These are phyloP conservation scores for Caenorhabditis remanei DNA, from an alignment of 1,140 invertebrate species.

Conservation along the genomic window DNA sequence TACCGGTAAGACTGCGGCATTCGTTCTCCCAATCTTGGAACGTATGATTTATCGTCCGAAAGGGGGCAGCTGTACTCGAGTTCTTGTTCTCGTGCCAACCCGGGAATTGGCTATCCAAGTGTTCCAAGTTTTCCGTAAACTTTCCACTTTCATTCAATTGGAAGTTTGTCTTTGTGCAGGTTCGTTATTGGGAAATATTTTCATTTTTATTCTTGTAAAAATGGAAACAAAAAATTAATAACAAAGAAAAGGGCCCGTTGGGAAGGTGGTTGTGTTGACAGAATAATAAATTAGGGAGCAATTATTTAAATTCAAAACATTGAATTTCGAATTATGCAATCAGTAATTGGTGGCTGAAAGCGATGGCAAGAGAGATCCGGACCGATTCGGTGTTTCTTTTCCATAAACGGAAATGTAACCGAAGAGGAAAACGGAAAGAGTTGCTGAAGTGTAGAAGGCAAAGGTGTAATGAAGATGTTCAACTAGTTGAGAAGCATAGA, in stretches of 20 bases:
- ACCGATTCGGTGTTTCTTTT: slow-evolving; percentile 76
- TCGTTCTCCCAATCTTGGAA: slow-evolving; percentile 96
- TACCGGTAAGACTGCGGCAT: slow-evolving; percentile 97
- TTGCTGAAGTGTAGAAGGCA: slow-evolving; percentile 75
- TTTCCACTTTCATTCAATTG: slow-evolving; percentile 87
- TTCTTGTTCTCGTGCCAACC: slow-evolving; percentile 94
- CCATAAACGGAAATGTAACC: slow-evolving; percentile 74
- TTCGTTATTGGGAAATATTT: slow-evolving; percentile 68
- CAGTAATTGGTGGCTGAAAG: slow-evolving; percentile 71
- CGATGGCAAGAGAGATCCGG: slow-evolving; percentile 70
- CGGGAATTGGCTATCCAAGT: slow-evolving; percentile 87
- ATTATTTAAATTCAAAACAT: no score
- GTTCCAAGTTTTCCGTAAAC: slow-evolving; percentile 85
- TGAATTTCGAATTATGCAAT: not conserved
- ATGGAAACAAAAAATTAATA: slow-evolving; percentile 14
- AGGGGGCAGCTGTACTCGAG: slow-evolving; percentile 82
- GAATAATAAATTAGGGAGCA: not conserved
- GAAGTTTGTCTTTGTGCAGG: slow-evolving; percentile 80
- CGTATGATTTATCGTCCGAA: slow-evolving; percentile 85
- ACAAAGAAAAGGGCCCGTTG: slow-evolving; percentile 39
- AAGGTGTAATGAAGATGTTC: slow-evolving; percentile 76
- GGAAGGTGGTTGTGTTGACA: not conserved
- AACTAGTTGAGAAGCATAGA: slow-evolving; percentile 77
- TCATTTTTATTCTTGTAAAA: not conserved
- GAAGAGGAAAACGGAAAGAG: slow-evolving; percentile 69